A percentile compares a stretch with the other conserved stretches of the same genome.
These are phyloP conservation scores for Lissonota sp. DNA, from an alignment of 2,888 invertebrate species.

Conservation along the genomic window DNA sequence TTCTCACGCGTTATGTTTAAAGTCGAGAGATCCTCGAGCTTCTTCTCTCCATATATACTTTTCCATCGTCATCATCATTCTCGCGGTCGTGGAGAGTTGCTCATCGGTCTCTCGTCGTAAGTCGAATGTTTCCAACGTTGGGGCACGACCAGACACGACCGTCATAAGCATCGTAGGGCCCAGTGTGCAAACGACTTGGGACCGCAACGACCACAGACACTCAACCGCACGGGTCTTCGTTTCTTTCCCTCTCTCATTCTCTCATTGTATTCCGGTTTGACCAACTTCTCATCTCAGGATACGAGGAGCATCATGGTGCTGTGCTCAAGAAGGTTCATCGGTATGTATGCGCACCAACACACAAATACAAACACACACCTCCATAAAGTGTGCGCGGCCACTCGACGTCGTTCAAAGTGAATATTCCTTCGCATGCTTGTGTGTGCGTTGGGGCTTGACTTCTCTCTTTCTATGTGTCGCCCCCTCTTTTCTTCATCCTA, in stretches of 20 bases:
- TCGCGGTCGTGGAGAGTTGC: slow-evolving; percentile 7
- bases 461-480: slow-evolving; percentile 24
- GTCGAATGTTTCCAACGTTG: slow-evolving; percentile 52
- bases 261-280: slow-evolving; percentile 64
- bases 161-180: neutral
- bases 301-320: slow-evolving; percentile 25
- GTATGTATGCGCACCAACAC: slow-evolving; percentile 7
- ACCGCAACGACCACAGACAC: slow-evolving; percentile 55
- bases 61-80: slow-evolving; percentile 52
- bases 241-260: neutral
- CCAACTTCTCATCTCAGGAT: slow-evolving; percentile 59
- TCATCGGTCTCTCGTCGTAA: slow-evolving; percentile 17
- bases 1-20: slow-evolving; percentile 3
- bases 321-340: slow-evolving; percentile 33
- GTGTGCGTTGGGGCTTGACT: slow-evolving; percentile 58
- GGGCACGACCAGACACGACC: too few species aligned
- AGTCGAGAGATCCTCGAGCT: slow-evolving; percentile 2
- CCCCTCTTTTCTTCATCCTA: neutral
- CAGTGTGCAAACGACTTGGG: slow-evolving; percentile 61
- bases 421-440: slow-evolving; percentile 57
- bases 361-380: neutral
- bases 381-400: slow-evolving; percentile 51
- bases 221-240: slow-evolving; percentile 41
- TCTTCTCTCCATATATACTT: slow-evolving; percentile 37
- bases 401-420: slow-evolving; percentile 66